These are phyloP conservation scores for Orthochromis indermauri DNA, from an alignment of 2,113 vertebrate genomes.

Conservation along the genomic window DNA sequence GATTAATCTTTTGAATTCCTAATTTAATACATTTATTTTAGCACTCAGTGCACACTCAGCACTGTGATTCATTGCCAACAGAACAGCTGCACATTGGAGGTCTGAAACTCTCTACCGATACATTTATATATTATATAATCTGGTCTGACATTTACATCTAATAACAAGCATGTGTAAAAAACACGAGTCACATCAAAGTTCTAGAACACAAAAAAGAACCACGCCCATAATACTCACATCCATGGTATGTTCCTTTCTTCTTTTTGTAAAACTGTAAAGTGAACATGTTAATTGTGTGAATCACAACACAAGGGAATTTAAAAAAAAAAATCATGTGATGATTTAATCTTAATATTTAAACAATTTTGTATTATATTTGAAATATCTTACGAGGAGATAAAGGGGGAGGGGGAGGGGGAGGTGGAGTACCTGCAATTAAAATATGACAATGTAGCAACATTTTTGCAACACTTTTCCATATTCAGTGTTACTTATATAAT, in stretches of 20 bases:
- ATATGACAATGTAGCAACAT: not conserved
- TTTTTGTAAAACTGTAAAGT: not conserved
- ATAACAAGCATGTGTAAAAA: not conserved
- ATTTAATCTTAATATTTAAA: not conserved
- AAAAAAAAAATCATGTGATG: fast-evolving
- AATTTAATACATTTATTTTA: not conserved
- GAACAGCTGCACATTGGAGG: not conserved
- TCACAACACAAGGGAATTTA: fast-evolving
- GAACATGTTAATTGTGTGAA: not conserved
- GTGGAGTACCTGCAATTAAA: not conserved
- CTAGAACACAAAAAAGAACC: not conserved
- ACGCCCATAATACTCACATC: not conserved
- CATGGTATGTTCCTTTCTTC: not conserved
- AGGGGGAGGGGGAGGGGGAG: not conserved
- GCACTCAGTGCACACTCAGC: not conserved
- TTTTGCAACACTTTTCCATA: not conserved
- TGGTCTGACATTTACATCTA: not conserved
- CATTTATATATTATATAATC: not conserved
- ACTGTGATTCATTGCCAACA: not conserved
- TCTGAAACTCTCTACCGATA: not conserved
- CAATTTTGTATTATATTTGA: not conserved
- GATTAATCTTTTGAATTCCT: not conserved
- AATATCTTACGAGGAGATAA: not conserved
- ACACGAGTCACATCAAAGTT: not conserved
- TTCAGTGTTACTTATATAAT: not conserved